Conservation (phyloP, 1,140 invertebrate genomes). For the Augochlora pura region DNA sequence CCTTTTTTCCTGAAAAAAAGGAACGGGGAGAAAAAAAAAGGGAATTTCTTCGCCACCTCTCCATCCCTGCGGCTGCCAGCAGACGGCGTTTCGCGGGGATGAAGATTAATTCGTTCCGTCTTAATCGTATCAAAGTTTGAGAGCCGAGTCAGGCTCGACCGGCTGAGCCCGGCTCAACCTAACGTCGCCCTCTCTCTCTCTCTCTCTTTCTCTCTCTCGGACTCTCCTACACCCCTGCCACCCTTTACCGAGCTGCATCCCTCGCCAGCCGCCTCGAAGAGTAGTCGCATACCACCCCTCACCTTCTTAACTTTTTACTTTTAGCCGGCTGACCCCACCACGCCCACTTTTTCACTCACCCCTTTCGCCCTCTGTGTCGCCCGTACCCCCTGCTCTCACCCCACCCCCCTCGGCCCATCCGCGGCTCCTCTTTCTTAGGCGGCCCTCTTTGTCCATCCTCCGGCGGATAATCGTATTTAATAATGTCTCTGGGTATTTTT, state of each 20-base stretch:
- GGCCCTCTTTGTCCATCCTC: not conserved
- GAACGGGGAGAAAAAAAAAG: too few relatives aligned
- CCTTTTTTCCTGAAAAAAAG: not conserved
- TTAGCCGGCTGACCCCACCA: conserved; percentile 48
- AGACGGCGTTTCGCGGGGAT: conserved; percentile 74
- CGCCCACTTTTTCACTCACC: conserved; percentile 48
- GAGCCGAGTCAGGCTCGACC: conserved; percentile 72
- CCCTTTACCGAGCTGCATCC: conserved; percentile 46
- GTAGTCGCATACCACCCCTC: conserved; percentile 53
- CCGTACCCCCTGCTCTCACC: not conserved
- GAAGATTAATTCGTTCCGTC: conserved; percentile 81
- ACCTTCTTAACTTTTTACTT: conserved; percentile 74
- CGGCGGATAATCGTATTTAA: conserved; percentile 78
- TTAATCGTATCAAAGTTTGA: conserved; percentile 81
- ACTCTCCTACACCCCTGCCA: conserved; percentile 17
- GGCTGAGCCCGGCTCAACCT: conserved; percentile 66
- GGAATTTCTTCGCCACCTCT: conserved; percentile 62
- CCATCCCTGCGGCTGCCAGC: conserved; percentile 66
- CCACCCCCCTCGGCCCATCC: conserved; percentile 1
- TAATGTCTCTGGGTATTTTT: conserved; percentile 78
- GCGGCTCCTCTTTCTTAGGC: not conserved
- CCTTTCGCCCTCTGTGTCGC: conserved; percentile 6
- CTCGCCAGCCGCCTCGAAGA: conserved; percentile 35
- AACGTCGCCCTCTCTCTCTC: conserved; percentile 42
- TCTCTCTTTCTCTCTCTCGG: not conserved